These are phyloP conservation scores for Forbesichthys agassizii DNA, from an alignment of 2,113 vertebrate species.

Conservation along the genomic window DNA sequence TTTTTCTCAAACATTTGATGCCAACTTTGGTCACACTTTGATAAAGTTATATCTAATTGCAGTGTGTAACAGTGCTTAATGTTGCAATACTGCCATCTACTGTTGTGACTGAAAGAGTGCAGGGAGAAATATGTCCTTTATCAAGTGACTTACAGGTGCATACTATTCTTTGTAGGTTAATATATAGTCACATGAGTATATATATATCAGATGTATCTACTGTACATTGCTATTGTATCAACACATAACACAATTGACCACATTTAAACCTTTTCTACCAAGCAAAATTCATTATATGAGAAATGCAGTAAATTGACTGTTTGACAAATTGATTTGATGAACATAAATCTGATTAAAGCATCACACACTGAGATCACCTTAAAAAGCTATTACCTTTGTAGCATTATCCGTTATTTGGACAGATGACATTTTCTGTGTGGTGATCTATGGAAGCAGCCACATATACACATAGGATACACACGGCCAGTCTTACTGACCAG, in stretches of 20 bases:
- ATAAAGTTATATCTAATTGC: too few relatives aligned
- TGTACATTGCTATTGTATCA: too few relatives aligned
- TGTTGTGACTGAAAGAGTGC: constrained; percentile 42
- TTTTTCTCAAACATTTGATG: neutral
- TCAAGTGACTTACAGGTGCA: neutral
- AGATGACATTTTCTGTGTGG: constrained; percentile 49
- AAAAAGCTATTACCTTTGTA: neutral
- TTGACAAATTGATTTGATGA: constrained; percentile 10
- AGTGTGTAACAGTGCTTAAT: neutral
- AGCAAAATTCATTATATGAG: too few relatives aligned
- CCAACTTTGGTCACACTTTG: neutral
- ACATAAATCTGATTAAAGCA: constrained; percentile 26
- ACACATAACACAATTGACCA: too few relatives aligned
- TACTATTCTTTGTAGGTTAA: neutral
- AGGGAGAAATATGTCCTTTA: neutral
- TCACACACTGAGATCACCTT: neutral
- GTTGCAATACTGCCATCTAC: constrained; percentile 62
- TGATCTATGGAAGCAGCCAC: constrained; percentile 61
- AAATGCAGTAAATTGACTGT: neutral
- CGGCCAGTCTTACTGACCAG: constrained; percentile 54
- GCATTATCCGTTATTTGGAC: neutral
- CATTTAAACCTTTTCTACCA: too few relatives aligned
- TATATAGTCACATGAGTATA: too few relatives aligned
- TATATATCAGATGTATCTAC: too few relatives aligned
- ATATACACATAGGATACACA: constrained; percentile 24